A percentile compares a stretch with the other conserved stretches of the same genome.
phyloP scores from a whole-genome alignment of 1,140 invertebrate genomes.

The Drosophila nigrodunni region DNA sequence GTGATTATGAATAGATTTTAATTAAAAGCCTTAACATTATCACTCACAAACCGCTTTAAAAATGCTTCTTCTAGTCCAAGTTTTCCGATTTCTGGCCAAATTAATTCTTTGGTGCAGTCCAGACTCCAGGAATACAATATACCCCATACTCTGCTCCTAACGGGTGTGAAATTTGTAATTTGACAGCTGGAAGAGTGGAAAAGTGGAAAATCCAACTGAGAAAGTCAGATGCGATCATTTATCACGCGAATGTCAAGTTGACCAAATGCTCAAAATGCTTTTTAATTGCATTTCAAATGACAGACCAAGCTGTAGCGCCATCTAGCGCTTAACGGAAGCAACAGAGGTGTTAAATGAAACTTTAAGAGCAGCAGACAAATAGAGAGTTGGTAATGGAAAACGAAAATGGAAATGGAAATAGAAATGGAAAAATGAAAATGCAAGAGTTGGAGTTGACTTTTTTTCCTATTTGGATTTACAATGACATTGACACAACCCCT shows the following conservation, averaged over 20 bases:
- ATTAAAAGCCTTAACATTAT: too few relatives aligned
- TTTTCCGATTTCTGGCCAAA: too few relatives aligned
- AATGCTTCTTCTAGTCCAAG: too few relatives aligned
- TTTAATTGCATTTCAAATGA: constrained; percentile 76
- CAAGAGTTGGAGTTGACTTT: background rate
- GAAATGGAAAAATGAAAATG: background rate
- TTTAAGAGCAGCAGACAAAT: constrained; percentile 14
- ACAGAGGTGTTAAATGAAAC: constrained; percentile 65
- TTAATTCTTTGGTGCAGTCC: too few relatives aligned
- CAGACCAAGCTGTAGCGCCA: constrained; percentile 26
- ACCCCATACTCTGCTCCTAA: too few relatives aligned
- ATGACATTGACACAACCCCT: constrained; percentile 80
- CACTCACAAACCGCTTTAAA: too few relatives aligned
- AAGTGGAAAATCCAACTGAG: constrained; percentile 6
- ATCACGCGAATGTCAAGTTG: constrained; percentile 76
- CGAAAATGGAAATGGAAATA: background rate
- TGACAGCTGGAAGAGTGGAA: constrained; percentile 14
- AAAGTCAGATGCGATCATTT: constrained; percentile 54
- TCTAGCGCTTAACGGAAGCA: constrained; percentile 19
- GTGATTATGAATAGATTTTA: too few relatives aligned
- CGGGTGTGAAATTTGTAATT: constrained; percentile 56
- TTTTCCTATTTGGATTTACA: constrained; percentile 21
- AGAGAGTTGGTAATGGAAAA: background rate
- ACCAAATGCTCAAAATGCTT: constrained; percentile 74
- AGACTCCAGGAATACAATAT: too few relatives aligned